phyloP scores from a whole-genome alignment of 2,113 vertebrate species.

The Oncorhynchus keta region DNA sequence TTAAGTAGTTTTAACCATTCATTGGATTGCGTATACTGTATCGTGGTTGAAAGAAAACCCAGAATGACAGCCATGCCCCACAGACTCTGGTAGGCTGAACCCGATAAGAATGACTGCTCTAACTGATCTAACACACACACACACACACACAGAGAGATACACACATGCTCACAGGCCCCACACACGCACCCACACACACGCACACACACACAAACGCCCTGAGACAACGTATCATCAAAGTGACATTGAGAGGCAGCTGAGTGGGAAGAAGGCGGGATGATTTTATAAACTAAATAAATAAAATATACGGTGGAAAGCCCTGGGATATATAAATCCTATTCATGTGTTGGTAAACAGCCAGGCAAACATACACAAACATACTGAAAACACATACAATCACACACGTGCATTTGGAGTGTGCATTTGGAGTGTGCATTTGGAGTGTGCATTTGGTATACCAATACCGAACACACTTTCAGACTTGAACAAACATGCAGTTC shows the following conservation, averaged over 20 bases:
- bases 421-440: too few relatives aligned
- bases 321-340: neutral
- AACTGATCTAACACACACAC: too few relatives aligned
- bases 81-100: too few relatives aligned
- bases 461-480: neutral
- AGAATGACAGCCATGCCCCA: too few relatives aligned
- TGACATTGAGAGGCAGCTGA: constrained; percentile 16
- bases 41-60: too few relatives aligned
- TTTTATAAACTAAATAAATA: constrained; percentile 19
- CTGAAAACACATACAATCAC: neutral
- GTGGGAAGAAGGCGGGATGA: neutral
- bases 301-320: neutral
- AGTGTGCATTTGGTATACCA: too few relatives aligned
- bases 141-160: constrained; percentile 1
- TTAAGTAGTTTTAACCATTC: too few relatives aligned
- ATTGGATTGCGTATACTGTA: too few relatives aligned
- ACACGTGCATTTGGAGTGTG: neutral
- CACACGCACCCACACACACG: neutral
- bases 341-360: neutral
- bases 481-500: neutral
- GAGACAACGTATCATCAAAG: constrained; percentile 20
- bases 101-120: too few relatives aligned
- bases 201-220: neutral
- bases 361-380: neutral
- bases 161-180: constrained; percentile 7